phyloP scores from a whole-genome alignment of 2,797 vertebrate species.

The Phataginus tricuspis region DNA sequence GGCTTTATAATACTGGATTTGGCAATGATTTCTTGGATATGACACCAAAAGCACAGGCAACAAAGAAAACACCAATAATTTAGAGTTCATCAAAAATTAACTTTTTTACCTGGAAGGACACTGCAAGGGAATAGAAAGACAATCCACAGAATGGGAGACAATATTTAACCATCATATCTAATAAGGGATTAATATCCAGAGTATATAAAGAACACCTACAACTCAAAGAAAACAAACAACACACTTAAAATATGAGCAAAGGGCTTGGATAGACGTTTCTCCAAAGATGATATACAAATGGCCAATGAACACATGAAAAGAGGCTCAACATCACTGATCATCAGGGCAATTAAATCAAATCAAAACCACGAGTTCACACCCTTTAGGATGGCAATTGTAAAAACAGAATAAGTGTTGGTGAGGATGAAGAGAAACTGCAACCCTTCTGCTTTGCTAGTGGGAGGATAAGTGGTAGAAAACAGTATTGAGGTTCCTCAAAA shows the following conservation, averaged over 20 bases:
- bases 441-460: neutral
- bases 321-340: neutral
- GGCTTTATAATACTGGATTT: neutral
- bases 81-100: neutral
- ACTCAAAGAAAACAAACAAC: neutral
- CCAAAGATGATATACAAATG: neutral
- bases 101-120: neutral
- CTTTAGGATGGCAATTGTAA: neutral
- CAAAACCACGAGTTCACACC: neutral
- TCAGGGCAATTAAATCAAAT: neutral
- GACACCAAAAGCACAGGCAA: neutral
- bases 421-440: neutral
- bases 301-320: neutral
- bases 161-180: neutral
- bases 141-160: neutral
- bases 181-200: neutral
- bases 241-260: neutral
- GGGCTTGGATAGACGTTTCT: neutral
- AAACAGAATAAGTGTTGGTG: neutral
- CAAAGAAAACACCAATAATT: neutral
- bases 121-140: neutral
- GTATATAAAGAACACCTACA: neutral
- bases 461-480: neutral
- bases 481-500: neutral
- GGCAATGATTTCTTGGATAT: neutral